Evolutionary conservation across 2,797 vertebrate genomes (phyloP).

Genomic region (Ispidina lecontei): DNA sequence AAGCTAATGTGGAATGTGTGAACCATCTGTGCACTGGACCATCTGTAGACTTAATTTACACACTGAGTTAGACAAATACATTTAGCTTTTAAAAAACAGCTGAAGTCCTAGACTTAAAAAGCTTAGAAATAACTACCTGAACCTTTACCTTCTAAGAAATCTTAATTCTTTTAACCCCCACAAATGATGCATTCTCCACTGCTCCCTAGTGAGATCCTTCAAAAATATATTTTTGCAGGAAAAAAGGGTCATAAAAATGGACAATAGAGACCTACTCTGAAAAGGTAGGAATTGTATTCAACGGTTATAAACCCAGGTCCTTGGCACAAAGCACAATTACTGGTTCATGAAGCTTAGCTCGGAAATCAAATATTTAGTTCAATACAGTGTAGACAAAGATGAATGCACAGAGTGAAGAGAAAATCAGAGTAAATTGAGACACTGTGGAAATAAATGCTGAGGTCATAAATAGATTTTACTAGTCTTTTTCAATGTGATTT

Average conservation of each 20-base stretch:
- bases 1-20: background rate
- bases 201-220: slow-evolving; percentile 33
- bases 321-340: background rate
- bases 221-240: background rate
- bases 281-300: background rate
- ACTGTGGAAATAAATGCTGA: background rate
- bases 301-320: background rate
- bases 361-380: background rate
- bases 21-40: background rate
- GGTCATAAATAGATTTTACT: background rate
- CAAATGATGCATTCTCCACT: slow-evolving; percentile 23
- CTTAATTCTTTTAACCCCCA: background rate
- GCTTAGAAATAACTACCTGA: background rate
- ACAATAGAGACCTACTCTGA: background rate
- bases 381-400: background rate
- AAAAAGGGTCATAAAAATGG: background rate
- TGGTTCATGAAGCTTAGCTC: background rate
- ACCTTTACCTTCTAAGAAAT: background rate
- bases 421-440: background rate
- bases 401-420: background rate
- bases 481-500: background rate
- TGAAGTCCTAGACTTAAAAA: background rate
- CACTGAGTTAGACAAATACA: background rate
- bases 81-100: background rate
- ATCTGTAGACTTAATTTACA: slow-evolving; percentile 4